Base-by-base conservation (phyloP, 1,140 invertebrate genomes). In the Eriocheir sinensis region DNA sequence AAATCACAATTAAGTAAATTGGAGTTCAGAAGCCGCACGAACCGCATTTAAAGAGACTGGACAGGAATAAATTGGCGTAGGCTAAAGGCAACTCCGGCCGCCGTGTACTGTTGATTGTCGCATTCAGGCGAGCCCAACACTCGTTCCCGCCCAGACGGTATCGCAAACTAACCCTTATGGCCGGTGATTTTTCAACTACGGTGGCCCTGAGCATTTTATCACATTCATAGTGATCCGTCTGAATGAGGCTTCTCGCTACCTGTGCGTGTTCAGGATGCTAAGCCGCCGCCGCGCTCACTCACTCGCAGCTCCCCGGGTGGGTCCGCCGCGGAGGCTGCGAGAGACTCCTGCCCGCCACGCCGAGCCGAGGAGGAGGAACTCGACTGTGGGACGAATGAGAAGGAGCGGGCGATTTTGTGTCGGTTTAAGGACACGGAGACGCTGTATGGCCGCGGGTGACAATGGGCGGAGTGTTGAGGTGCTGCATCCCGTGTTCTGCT, bases 81-180 rank as follows among this genome's bases (percentile, higher is more conserved):
- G 72, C 92, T 93, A 9, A 36, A 81, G 92, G 92, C 92, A 88
- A 41, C 86, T 79, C 53, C 17, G 80, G 36, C 48, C 79, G 79
- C 8, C 89, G 89, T 94, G 93, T 94, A 91, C 93, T 86, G 79
- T 83, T 94, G 93, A 94, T 94, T 94, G 93, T 94, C 93, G 93
- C 89, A 94, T 94, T 94, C 93, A 94, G n/a, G 34, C 34, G 80
- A 41, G 36, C 85, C 60, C 44, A 30, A 17, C 93, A 72, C 93
- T 83, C 36, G n/a, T 79, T 72, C 89, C 36, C 80, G 80, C 60
- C 32, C 34, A 94, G 93, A 94, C 93, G 30, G 89, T 94, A 94
- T 94, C 93, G 89, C 93, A 40, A 91, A 91, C 89, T 91, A 79
- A 81, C 89, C 93, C 93, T 91, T 91, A 94, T 81, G 89, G 89